Evolutionary conservation across 2,113 vertebrate genomes (phyloP).

Genomic region (Sarotherodon lohbergeri): DNA sequence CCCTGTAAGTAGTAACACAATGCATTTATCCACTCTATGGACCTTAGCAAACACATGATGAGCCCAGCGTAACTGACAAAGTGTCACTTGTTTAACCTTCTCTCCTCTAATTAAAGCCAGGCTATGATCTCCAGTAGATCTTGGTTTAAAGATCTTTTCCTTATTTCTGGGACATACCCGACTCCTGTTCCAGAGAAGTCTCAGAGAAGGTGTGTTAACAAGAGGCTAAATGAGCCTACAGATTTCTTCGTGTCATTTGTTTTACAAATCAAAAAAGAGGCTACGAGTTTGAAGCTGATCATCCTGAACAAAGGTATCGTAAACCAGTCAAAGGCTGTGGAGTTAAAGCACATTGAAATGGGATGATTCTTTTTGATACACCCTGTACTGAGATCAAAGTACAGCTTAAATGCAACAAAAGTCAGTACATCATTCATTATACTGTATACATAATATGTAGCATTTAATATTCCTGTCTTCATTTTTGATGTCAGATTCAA

Average conservation of each 20-base stretch:
- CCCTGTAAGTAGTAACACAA: background rate
- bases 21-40: accelerated
- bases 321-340: background rate
- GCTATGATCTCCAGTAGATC: background rate
- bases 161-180: background rate
- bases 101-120: background rate
- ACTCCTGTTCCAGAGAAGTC: background rate
- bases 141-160: background rate
- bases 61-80: background rate
- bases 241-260: background rate
- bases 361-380: background rate
- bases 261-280: background rate
- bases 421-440: background rate
- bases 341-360: background rate
- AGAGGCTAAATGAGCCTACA: background rate
- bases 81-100: background rate
- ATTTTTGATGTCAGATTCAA: background rate
- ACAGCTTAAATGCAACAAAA: background rate
- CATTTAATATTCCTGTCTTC: background rate
- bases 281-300: background rate
- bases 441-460: background rate
- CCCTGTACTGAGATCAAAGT: background rate
- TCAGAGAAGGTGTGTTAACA: background rate
- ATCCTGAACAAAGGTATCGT: background rate
- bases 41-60: accelerated